These are phyloP conservation scores for Amiota communis DNA, from an alignment of 2,888 invertebrate species.

Conservation along the genomic window DNA sequence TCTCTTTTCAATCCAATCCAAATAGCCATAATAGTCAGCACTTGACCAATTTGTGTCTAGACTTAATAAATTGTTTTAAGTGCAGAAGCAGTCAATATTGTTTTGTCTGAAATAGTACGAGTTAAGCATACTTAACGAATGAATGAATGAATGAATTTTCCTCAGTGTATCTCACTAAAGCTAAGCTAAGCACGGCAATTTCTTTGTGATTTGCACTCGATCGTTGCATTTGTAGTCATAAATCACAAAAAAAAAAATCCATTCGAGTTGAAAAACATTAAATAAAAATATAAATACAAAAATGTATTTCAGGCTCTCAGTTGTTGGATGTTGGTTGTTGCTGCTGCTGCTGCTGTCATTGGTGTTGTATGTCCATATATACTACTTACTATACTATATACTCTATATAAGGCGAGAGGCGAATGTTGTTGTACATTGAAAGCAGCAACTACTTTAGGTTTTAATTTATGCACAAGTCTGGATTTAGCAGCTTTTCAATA, in stretches of 20 bases:
- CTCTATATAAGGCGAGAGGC: too few relatives aligned
- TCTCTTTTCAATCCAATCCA: too few relatives aligned
- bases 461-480: slow-evolving; percentile 64
- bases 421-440: too few relatives aligned
- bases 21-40: neutral
- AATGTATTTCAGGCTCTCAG: too few relatives aligned
- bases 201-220: slow-evolving; percentile 6
- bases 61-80: slow-evolving; percentile 51
- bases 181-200: neutral
- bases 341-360: too few relatives aligned
- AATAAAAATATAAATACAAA: neutral
- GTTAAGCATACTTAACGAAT: slow-evolving; percentile 49
- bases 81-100: slow-evolving; percentile 18
- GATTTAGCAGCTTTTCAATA: slow-evolving; percentile 63
- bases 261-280: slow-evolving; percentile 33
- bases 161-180: neutral
- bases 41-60: slow-evolving; percentile 48
- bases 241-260: slow-evolving; percentile 11
- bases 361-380: too few relatives aligned
- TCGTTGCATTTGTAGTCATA: neutral
- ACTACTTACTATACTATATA: too few relatives aligned
- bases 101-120: slow-evolving; percentile 40
- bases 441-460: slow-evolving; percentile 51
- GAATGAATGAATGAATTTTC: too few relatives aligned
- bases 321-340: too few relatives aligned